A percentile compares a stretch with the other conserved stretches of the same genome.
Conservation (phyloP, 1,140 invertebrate species). For the Heliconius eleuchia region DNA sequence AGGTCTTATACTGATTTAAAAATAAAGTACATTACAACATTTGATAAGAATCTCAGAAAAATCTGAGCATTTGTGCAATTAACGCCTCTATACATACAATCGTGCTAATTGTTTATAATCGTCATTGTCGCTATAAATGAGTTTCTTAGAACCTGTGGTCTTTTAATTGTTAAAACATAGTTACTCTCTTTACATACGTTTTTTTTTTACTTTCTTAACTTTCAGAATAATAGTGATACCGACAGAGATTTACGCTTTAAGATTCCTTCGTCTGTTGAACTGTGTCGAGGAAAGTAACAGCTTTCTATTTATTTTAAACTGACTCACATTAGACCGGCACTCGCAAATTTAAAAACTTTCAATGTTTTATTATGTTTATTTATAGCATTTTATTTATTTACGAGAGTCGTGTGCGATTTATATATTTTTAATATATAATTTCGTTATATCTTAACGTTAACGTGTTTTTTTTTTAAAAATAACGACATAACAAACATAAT, state of each 20-base stretch:
- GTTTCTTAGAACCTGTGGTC: no score
- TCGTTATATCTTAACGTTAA: no score
- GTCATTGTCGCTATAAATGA: no score
- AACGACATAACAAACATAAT: not conserved
- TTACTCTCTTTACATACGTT: no score
- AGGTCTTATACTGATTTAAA: no score
- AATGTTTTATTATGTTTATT: not conserved
- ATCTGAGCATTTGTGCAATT: not conserved
- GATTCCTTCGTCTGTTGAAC: constrained; percentile 21
- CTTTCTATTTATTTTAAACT: constrained; percentile 26
- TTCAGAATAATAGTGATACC: not conserved
- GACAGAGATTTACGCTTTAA: constrained; percentile 1
- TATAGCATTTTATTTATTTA: not conserved
- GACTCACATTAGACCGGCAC: not conserved
- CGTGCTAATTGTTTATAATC: no score
- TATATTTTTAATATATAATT: not conserved
- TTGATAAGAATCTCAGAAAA: no score
- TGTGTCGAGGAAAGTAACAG: constrained; percentile 26
- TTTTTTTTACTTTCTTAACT: not conserved
- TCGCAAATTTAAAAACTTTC: not conserved
- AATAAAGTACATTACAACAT: no score
- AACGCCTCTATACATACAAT: no score
- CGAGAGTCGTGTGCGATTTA: no score
- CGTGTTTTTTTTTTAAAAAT: not conserved
- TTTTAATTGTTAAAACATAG: no score